Base-by-base conservation (phyloP, 2,113 vertebrate genomes). In the Pampusana beccarii region DNA sequence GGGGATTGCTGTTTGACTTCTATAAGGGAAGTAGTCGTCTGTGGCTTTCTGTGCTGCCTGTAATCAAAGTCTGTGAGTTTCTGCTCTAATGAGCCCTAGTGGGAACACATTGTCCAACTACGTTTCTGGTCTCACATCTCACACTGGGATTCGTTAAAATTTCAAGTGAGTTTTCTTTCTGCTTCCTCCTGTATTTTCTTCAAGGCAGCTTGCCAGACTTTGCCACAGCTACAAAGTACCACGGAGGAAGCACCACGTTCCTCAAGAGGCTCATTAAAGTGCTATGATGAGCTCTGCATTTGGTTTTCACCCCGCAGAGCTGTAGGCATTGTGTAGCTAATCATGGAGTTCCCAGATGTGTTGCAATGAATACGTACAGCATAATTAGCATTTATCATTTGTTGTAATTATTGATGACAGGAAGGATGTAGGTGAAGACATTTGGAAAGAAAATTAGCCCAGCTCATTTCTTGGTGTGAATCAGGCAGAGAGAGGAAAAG, bases 181-280 rank as follows among this genome's bases (percentile, higher is more conserved):
- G 29, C 20, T 80, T 40, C 34, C 77, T 44, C 58, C 29, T 24
- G 48, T 44, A 21, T 5, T 94, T 70, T 58, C 44, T 56, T 44
- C 67, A 38, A 21, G 77, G 80, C 33, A 34, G 18, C 11, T 36
- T 34, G 19, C 42, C 71, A 40, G 44, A 9, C 21, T 75, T 66
- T 67, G 74, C n/a, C 62, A 17, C 21, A n/a, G 78, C 60, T 46
- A 2, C 29, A 5, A 21, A 53, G 16, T 29, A 48, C 2, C 28
- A 23, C 14, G 29, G 75, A 86, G 29, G 4, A 20, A 70, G 60
- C 4, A 31, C 17, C 71, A 23, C 21, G 4, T 40, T 72, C 54
- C 83, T 88, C 77, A 40, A 12, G 77, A 62, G 62, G 23, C 72
- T 92, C 28, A 80, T 92, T 95, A 96, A 91, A 61, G 24, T 18